phyloP scores from a whole-genome alignment of 1,140 invertebrate genomes.

The Scylla paramamosain region DNA sequence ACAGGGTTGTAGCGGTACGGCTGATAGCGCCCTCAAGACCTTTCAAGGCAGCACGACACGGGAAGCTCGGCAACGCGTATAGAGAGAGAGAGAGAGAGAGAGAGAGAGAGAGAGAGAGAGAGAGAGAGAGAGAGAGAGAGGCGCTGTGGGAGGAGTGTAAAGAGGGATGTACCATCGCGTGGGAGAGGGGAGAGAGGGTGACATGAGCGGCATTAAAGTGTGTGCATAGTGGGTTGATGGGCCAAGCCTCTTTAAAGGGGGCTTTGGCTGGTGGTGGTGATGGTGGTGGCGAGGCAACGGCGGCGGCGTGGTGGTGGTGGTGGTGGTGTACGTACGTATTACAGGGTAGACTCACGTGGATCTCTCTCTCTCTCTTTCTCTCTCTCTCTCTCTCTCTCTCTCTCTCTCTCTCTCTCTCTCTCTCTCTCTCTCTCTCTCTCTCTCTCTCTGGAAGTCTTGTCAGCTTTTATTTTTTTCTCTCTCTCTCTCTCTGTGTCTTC shows the following conservation, averaged over 20 bases:
- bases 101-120: conserved; percentile 28
- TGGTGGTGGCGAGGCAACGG: conserved; percentile 26
- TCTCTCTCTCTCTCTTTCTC: too few relatives aligned
- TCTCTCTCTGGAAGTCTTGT: neutral
- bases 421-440: conserved; percentile 4
- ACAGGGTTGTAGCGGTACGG: neutral
- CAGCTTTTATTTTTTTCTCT: neutral
- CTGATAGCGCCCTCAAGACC: too few relatives aligned
- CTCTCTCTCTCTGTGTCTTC: too few relatives aligned
- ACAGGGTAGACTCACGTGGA: neutral
- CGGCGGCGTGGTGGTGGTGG: neutral
- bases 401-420: conserved; percentile 6
- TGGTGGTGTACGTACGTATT: neutral
- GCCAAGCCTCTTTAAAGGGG: conserved; percentile 38
- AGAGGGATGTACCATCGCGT: neutral
- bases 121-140: conserved; percentile 44
- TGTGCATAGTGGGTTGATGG: conserved; percentile 56
- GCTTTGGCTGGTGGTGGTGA: neutral
- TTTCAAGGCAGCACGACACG: neutral
- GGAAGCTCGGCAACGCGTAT: too few relatives aligned
- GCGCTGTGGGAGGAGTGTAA: neutral
- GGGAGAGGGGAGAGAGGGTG: conserved; percentile 24
- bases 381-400: neutral
- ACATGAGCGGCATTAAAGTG: conserved; percentile 30
- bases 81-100: conserved; percentile 6